Evolutionary conservation across 2,888 invertebrate species (phyloP).

Genomic region (Eucera pruinosa): DNA sequence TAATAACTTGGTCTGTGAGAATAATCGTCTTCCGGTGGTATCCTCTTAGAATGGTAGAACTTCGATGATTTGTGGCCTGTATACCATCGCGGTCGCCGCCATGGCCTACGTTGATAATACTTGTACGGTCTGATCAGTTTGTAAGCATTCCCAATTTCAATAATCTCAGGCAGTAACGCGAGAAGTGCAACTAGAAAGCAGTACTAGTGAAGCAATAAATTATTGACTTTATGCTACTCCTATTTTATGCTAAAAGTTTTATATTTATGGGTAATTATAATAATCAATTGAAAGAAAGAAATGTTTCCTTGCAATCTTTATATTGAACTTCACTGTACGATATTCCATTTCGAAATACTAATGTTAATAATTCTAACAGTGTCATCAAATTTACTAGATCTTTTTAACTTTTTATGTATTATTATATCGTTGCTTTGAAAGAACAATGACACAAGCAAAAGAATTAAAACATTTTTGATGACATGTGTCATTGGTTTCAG

Average conservation of each 20-base stretch:
- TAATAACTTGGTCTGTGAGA: conserved; percentile 47
- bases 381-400: no score
- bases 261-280: no score
- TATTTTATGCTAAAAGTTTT: no score
- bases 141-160: conserved; percentile 65
- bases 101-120: conserved; percentile 66
- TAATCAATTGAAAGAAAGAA: not conserved
- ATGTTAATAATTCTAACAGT: no score
- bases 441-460: no score
- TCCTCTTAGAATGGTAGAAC: conserved; percentile 61
- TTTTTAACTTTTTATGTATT: no score
- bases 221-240: not conserved
- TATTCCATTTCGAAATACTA: no score
- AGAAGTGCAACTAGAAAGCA: conserved; percentile 59
- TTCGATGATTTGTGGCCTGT: conserved; percentile 62
- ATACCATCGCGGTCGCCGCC: conserved; percentile 64
- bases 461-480: no score
- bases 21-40: conserved; percentile 57
- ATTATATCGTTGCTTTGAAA: no score
- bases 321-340: no score
- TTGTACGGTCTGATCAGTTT: conserved; percentile 71
- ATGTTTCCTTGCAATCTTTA: not conserved
- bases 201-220: conserved; percentile 37
- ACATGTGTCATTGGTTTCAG: no score
- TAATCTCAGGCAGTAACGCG: conserved; percentile 65